A percentile compares a stretch with the other conserved stretches of the same genome.
These are phyloP conservation scores for Malacosoma neustria DNA, from an alignment of 2,888 invertebrate genomes.

Conservation along the genomic window DNA sequence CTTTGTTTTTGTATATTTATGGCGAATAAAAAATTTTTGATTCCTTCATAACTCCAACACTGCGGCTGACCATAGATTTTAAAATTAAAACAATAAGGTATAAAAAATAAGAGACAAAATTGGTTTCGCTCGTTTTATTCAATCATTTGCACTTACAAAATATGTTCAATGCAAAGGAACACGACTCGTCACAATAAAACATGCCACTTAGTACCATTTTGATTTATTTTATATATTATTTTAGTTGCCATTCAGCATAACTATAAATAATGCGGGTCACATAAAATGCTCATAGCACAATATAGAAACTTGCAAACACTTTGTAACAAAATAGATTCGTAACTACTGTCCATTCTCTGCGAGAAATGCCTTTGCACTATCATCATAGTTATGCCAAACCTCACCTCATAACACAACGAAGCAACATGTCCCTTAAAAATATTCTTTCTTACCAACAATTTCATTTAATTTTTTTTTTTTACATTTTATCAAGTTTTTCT, in stretches of 20 bases:
- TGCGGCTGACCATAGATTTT: no score
- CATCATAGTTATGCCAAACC: conserved; percentile 74
- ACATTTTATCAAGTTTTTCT: conserved; percentile 73
- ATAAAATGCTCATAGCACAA: conserved; percentile 75
- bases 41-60: no score
- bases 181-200: conserved; percentile 74
- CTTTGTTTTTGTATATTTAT: no score
- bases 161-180: conserved; percentile 77
- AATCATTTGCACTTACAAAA: conserved; percentile 76
- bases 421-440: conserved; percentile 78
- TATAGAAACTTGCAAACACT: conserved; percentile 75
- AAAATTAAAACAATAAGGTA: no score
- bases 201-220: conserved; percentile 75
- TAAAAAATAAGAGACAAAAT: conserved; percentile 51
- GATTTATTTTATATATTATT: conserved; percentile 71
- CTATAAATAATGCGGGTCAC: conserved; percentile 74
- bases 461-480: conserved; percentile 75
- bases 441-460: conserved; percentile 78
- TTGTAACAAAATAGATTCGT: conserved; percentile 76
- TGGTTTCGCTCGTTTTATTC: conserved; percentile 76
- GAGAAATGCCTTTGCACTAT: conserved; percentile 65
- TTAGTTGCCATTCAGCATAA: conserved; percentile 74
- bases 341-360: conserved; percentile 66
- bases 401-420: conserved; percentile 70
- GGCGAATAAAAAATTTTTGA: no score